Conservation (phyloP, 2,113 vertebrate species). For the Camelus dromedarius region DNA sequence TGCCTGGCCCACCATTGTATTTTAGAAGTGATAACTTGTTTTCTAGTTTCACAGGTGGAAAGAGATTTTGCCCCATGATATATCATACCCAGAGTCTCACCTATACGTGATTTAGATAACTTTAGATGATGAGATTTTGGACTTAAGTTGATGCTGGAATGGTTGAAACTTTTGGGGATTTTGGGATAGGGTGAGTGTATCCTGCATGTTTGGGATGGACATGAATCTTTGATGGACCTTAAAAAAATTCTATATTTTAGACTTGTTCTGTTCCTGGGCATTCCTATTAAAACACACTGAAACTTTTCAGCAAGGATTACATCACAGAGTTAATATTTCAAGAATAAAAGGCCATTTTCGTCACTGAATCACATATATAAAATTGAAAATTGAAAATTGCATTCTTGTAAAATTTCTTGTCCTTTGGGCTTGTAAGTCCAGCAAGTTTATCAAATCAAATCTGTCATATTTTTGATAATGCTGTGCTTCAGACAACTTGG, state of each 20-base stretch:
- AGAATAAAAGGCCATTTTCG: slow-evolving; percentile 21
- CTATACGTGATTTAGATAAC: neutral
- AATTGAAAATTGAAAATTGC: slow-evolving; percentile 3
- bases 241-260: neutral
- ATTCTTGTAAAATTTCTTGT: slow-evolving; percentile 22
- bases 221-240: neutral
- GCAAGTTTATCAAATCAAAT: neutral
- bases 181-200: neutral
- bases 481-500: neutral
- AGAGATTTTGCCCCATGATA: neutral
- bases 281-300: neutral
- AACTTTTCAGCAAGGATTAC: neutral
- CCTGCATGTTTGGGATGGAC: neutral
- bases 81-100: neutral
- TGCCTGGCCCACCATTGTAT: neutral
- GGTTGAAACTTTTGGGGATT: slow-evolving; percentile 7
- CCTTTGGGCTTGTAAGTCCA: neutral
- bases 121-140: slow-evolving; percentile 52
- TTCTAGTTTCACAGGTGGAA: slow-evolving; percentile 17
- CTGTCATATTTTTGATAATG: neutral
- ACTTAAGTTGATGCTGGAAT: slow-evolving; percentile 23
- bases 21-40: slow-evolving; percentile 50
- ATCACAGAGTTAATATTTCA: neutral
- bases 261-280: neutral
- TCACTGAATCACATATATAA: neutral